Conservation (phyloP, 2,888 invertebrate genomes). For the Pachydiplax longipennis region DNA sequence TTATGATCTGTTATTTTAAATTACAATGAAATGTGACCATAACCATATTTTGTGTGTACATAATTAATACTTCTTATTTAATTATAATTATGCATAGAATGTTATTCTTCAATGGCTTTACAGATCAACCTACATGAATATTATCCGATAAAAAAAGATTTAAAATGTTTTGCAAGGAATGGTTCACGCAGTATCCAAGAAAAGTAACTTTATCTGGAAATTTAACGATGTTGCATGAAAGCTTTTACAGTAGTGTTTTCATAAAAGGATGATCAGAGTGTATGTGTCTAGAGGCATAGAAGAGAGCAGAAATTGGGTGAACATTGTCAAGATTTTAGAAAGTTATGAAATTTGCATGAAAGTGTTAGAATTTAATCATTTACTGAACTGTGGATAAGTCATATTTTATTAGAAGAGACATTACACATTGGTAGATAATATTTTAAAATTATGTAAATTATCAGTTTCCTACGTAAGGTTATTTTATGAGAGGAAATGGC, state of each 20-base stretch:
- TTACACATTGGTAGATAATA: too few species aligned
- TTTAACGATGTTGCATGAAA: conserved; percentile 8
- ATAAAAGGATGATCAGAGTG: neutral
- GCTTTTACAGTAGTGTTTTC: neutral
- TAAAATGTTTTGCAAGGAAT: conserved; percentile 40
- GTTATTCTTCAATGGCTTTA: too few species aligned
- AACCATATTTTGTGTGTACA: neutral
- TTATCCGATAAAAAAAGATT: neutral
- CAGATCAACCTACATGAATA: too few species aligned
- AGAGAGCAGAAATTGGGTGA: neutral
- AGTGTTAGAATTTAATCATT: too few species aligned
- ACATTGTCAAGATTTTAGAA: neutral
- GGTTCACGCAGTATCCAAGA: neutral
- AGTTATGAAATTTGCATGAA: neutral
- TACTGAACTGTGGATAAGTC: too few species aligned
- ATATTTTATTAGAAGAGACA: too few species aligned
- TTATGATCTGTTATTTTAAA: neutral
- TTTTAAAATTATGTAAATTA: too few species aligned
- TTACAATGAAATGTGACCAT: neutral
- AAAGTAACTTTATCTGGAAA: neutral
- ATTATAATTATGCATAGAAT: too few species aligned
- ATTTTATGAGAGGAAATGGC: too few species aligned
- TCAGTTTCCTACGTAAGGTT: too few species aligned
- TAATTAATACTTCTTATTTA: neutral
- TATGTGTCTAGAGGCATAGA: neutral